Percentiles rank a stretch among this genome's conserved stretches.
These are phyloP conservation scores for Crioceris asparagi DNA, from an alignment of 2,888 invertebrate species.

Conservation along the genomic window DNA sequence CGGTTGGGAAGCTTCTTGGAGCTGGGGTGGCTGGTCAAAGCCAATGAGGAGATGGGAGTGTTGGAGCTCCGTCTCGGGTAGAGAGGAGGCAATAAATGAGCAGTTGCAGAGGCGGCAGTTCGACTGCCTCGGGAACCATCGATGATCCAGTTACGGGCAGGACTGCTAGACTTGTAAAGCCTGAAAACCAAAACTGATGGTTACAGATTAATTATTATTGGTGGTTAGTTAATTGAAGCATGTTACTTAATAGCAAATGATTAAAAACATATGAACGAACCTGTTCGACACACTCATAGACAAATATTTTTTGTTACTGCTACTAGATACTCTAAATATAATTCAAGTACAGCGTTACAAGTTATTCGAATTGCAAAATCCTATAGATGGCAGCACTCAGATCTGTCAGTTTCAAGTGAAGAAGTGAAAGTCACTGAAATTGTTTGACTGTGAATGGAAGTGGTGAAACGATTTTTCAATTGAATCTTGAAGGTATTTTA, in stretches of 20 bases:
- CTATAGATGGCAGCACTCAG: too few species aligned
- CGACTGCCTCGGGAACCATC: slow-evolving; percentile 32
- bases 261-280: too few species aligned
- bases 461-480: too few species aligned
- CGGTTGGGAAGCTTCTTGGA: slow-evolving; percentile 35
- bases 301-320: too few species aligned
- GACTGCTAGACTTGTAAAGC: slow-evolving; percentile 56
- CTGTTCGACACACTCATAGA: too few species aligned
- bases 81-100: slow-evolving; percentile 32
- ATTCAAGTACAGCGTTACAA: too few species aligned
- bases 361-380: too few species aligned
- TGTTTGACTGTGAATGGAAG: too few species aligned
- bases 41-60: slow-evolving; percentile 34
- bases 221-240: neutral
- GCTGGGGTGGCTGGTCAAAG: slow-evolving; percentile 18
- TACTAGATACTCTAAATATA: too few species aligned
- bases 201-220: neutral
- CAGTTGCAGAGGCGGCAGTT: slow-evolving; percentile 15
- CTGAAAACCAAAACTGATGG: slow-evolving; percentile 35
- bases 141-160: slow-evolving; percentile 49
- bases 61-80: slow-evolving; percentile 36
- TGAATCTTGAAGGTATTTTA: too few species aligned
- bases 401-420: too few species aligned
- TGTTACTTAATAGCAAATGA: neutral
- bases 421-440: too few species aligned